Conservation (phyloP, 64 coral and sea anemone genomes). For the Platygyra sinensis region DNA sequence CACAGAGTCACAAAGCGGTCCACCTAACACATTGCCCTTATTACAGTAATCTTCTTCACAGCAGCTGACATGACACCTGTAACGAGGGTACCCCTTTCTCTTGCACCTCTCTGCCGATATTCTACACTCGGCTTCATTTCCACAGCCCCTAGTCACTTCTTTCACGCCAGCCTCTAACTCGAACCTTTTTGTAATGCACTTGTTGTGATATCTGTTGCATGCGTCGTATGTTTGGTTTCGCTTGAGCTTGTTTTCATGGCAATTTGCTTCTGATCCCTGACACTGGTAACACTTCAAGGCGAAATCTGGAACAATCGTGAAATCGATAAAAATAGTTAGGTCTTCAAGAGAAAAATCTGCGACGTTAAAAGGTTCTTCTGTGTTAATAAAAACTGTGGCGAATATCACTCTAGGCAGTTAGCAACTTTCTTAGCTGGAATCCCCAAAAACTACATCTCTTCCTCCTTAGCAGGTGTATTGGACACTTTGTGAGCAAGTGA, state of each 20-base stretch:
- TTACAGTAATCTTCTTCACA: background rate
- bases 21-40: background rate
- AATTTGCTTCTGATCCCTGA: background rate
- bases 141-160: background rate
- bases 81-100: background rate
- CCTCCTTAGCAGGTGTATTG: background rate
- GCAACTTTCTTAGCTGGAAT: no score
- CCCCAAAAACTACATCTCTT: no score
- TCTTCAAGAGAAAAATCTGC: no score
- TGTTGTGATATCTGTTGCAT: background rate
- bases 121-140: background rate
- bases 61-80: constrained; percentile 2
- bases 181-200: background rate
- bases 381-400: no score
- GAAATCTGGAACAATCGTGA: background rate
- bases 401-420: no score
- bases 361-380: no score
- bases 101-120: background rate
- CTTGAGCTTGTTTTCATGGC: background rate
- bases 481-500: background rate
- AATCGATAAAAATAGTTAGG: background rate
- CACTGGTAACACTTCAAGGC: constrained; percentile 13
- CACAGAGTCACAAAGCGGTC: background rate
- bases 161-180: background rate
- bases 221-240: background rate